phyloP scores from a whole-genome alignment of 2,888 invertebrate species.

The Maniola hyperantus region DNA sequence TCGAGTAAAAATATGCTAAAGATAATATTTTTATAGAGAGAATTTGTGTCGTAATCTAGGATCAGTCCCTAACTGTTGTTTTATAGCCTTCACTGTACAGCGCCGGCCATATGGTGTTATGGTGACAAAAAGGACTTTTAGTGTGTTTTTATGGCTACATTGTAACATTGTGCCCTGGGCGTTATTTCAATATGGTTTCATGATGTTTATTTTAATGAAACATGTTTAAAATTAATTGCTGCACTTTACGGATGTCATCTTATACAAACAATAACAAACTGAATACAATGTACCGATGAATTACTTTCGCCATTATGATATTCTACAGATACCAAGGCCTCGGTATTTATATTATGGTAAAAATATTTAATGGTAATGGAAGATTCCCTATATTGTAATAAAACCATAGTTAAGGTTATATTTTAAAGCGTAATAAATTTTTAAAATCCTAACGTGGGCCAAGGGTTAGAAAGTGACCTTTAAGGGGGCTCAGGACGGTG shows the following conservation, averaged over 20 bases:
- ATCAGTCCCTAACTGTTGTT: conserved; percentile 36
- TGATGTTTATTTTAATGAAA: conserved; percentile 10
- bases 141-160: conserved; percentile 28
- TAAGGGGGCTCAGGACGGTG: too few species aligned
- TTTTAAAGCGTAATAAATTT: too few species aligned
- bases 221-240: neutral
- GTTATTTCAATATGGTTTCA: conserved; percentile 23
- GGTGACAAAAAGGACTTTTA: conserved; percentile 29
- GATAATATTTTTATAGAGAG: conserved; percentile 15
- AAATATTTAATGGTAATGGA: too few species aligned
- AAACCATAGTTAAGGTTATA: too few species aligned
- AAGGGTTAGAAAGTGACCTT: too few species aligned
- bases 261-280: neutral
- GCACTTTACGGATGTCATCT: neutral
- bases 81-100: conserved; percentile 18
- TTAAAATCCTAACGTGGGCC: too few species aligned
- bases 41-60: conserved; percentile 25
- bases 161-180: conserved; percentile 20
- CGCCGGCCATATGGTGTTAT: conserved; percentile 38
- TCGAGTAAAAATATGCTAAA: conserved; percentile 13
- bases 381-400: too few species aligned
- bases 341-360: too few species aligned
- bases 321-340: too few species aligned
- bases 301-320: too few species aligned
- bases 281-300: too few species aligned